Conservation (phyloP, 1,140 invertebrate species). For the Acromyrmex charruanus region DNA sequence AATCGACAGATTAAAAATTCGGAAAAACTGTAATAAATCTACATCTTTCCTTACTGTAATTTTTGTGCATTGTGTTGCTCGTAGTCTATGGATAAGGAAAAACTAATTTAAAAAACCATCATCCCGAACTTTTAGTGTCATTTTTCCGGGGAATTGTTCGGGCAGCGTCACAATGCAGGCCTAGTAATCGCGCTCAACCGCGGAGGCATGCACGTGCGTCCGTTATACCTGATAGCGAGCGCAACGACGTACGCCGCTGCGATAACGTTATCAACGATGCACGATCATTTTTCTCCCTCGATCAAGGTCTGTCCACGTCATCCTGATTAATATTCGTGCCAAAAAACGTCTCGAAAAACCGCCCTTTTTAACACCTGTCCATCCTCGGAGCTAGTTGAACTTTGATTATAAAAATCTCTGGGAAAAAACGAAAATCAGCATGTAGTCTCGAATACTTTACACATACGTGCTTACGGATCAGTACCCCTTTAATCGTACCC, state of each 20-base stretch:
- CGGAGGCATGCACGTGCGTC: constrained; percentile 32
- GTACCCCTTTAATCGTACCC: constrained; percentile 77
- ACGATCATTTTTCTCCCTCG: constrained; percentile 68
- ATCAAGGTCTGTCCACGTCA: constrained; percentile 78
- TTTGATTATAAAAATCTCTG: constrained; percentile 82
- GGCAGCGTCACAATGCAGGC: background rate
- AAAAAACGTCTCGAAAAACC: constrained; percentile 63
- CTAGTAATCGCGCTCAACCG: background rate
- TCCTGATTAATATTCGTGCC: constrained; percentile 75
- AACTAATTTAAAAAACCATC: background rate
- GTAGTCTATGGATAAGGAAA: no score
- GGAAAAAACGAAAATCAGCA: constrained; percentile 85
- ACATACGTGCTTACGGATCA: constrained; percentile 37
- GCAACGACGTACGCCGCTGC: constrained; percentile 33
- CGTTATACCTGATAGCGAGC: constrained; percentile 63
- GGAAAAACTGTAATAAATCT: no score
- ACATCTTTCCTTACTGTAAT: no score
- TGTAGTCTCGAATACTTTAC: constrained; percentile 84
- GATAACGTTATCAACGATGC: constrained; percentile 76
- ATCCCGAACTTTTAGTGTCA: background rate
- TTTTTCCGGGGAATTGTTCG: background rate
- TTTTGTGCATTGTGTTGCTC: no score
- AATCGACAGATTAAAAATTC: no score
- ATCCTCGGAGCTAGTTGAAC: constrained; percentile 66
- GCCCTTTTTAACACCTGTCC: background rate